Evolutionary conservation across 2,888 invertebrate genomes (phyloP).

Genomic region (Spisula subtruncata): DNA sequence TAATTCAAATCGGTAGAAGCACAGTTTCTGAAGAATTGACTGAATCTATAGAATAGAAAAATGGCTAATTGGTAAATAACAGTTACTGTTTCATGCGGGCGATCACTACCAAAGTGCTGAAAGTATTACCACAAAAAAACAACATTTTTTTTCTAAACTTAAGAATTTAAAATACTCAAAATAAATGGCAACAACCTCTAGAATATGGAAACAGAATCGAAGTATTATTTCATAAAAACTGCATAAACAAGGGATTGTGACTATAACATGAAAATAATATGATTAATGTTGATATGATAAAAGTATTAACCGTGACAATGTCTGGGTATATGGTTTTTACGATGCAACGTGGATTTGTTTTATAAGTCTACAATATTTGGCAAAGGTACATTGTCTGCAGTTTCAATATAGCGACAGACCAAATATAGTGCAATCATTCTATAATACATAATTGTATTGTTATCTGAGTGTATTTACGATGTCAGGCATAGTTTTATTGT

Average conservation of each 20-base stretch:
- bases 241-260: neutral
- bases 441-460: neutral
- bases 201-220: too few species aligned
- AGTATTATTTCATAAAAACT: neutral
- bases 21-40: too few species aligned
- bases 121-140: too few species aligned
- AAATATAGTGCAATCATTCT: neutral
- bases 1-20: too few species aligned
- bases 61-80: too few species aligned
- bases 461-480: neutral
- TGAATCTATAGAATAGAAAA: too few species aligned
- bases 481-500: neutral
- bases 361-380: neutral
- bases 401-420: neutral
- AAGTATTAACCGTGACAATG: constrained; percentile 2
- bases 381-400: neutral
- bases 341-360: neutral
- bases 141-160: too few species aligned
- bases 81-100: too few species aligned
- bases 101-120: too few species aligned
- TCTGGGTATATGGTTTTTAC: neutral
- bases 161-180: too few species aligned
- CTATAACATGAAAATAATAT: neutral
- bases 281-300: neutral
- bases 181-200: too few species aligned